Percentiles rank a stretch among this genome's conserved stretches.
Conservation (phyloP, 2,888 invertebrate species). For the Mactromeris polynyma region DNA sequence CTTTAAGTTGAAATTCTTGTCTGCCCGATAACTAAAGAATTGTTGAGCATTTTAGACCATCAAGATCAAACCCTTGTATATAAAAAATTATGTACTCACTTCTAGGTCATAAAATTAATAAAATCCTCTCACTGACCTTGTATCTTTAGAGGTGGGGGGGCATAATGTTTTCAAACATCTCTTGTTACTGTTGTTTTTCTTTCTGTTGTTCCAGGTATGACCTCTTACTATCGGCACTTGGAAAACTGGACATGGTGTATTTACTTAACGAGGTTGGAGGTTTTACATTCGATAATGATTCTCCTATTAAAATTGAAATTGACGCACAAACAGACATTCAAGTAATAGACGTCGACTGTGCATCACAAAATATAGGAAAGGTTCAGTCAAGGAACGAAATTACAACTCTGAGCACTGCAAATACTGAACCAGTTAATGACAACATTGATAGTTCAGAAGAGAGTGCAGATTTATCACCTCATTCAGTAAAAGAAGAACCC, state of each 20-base stretch:
- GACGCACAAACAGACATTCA: neutral
- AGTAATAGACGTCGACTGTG: neutral
- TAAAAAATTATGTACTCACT: too few species aligned
- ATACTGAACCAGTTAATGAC: neutral
- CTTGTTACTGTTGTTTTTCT: too few species aligned
- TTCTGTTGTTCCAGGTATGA: slow-evolving; percentile 48
- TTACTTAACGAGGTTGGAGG: slow-evolving; percentile 46
- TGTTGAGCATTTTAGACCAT: too few species aligned
- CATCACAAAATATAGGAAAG: neutral
- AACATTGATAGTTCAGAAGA: neutral
- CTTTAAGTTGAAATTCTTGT: too few species aligned
- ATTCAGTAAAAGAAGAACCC: neutral
- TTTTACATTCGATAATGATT: slow-evolving; percentile 25
- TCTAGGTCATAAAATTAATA: too few species aligned
- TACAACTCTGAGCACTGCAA: neutral
- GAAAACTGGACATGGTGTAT: slow-evolving; percentile 49
- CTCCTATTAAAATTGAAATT: slow-evolving; percentile 2
- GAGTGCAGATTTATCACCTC: neutral
- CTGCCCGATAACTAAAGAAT: too few species aligned
- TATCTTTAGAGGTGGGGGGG: too few species aligned
- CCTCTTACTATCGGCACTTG: slow-evolving; percentile 29
- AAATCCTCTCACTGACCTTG: too few species aligned
- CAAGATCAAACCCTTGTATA: too few species aligned
- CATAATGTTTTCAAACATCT: too few species aligned
- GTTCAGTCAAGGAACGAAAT: neutral